Conservation (phyloP, 2,888 invertebrate species). For the Drosophila pullipes region DNA sequence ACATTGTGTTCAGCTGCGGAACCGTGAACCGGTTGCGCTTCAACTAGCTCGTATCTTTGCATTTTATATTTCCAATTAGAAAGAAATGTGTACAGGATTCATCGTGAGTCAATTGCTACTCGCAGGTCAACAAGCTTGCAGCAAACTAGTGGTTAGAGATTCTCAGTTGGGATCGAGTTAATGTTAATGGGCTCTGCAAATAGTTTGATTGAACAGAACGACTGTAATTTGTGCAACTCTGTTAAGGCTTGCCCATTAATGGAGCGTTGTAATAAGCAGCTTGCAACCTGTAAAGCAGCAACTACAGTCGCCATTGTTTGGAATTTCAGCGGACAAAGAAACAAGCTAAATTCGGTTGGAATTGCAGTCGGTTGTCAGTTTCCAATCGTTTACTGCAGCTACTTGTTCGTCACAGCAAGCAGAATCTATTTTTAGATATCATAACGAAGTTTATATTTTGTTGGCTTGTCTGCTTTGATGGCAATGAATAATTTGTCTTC, state of each 20-base stretch:
- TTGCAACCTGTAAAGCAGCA: slow-evolving; percentile 14
- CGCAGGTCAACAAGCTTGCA: slow-evolving; percentile 13
- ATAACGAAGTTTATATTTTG: slow-evolving; percentile 10
- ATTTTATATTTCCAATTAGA: neutral
- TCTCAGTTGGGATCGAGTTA: neutral
- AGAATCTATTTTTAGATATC: slow-evolving; percentile 66
- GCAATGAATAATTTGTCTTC: neutral
- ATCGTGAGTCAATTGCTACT: slow-evolving; percentile 6
- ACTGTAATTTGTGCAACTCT: slow-evolving; percentile 52
- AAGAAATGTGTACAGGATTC: neutral
- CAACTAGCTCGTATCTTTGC: neutral
- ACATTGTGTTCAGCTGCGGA: neutral
- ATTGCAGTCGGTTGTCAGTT: slow-evolving; percentile 33
- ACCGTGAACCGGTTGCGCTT: slow-evolving; percentile 1
- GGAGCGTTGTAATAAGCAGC: slow-evolving; percentile 61
- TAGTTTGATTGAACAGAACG: slow-evolving; percentile 24
- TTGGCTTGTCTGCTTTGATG: neutral
- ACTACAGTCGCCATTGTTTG: slow-evolving; percentile 48
- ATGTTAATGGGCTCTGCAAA: neutral
- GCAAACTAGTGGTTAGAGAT: slow-evolving; percentile 4
- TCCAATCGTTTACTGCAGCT: slow-evolving; percentile 35
- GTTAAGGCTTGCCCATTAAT: slow-evolving; percentile 46
- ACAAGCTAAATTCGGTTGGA: slow-evolving; percentile 24
- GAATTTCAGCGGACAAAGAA: slow-evolving; percentile 39
- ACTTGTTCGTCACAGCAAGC: slow-evolving; percentile 35